Evolutionary conservation across 2,797 vertebrate genomes (phyloP), one percentile per base, ranked within the genome.

Genomic region (Melanotaenia parkinsoni): DNA sequence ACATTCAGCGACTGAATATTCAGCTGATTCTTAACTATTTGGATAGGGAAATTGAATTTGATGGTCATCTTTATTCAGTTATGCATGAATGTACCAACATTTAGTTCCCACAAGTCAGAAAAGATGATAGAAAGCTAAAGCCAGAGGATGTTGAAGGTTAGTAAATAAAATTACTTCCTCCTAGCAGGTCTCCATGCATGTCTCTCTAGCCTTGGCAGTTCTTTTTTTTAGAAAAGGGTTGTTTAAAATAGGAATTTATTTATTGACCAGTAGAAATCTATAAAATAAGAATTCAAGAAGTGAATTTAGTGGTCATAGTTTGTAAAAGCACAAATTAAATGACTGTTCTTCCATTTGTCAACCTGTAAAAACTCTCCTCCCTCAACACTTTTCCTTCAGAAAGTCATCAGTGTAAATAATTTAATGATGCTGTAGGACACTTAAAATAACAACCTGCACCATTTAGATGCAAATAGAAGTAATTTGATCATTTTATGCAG

Each of bases 131-230:
- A 63, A 30, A 30, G 14, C 35, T 26, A 45, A 20, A 47, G 30
- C 4, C 60, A 37, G 28, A 63, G 8, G 32, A 28, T 7, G 13
- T 18, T 28, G 11, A 38, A 6, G 56, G 9, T 63, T 58, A 13
- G 53, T 22, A 64, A 72, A 64, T 63, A 63, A 72, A 63, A 26
- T 26, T 45, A 33, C 20, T 18, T 61, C 45, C 56, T 33, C 58
- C 40, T 22, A 50, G 28, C 7, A 54, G 37, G 30, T 50, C 37
- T 70, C 26, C 28, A 30, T 30, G 28, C 28, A 30, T 30, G 28
- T 30, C 28, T 30, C 28, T 30, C 11, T 38, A 38, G 10, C 10
- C 10, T 38, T 38, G 9, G 9, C 3, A 11, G 10, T 38, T 0
- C 11, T 35, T 38, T 58, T 24, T 28, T 7, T 13, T 4, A 28